Evolutionary conservation across 2,888 invertebrate species (phyloP).

Genomic region (Leptinotarsa tumamoca): DNA sequence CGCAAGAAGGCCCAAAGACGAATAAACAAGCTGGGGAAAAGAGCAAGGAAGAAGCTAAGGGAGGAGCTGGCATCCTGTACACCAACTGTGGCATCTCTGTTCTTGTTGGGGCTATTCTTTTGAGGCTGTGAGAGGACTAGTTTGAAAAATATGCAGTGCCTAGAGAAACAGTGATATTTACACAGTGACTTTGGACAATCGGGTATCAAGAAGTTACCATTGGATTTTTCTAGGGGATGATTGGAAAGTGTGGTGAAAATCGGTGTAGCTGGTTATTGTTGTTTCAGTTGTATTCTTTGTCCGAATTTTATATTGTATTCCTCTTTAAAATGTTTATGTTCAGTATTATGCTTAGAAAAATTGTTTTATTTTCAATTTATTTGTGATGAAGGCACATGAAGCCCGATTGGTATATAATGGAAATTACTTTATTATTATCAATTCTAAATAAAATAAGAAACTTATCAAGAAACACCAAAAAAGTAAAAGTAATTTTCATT

Average conservation of each 20-base stretch:
- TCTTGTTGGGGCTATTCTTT: neutral
- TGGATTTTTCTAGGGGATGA: neutral
- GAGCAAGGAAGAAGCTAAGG: neutral
- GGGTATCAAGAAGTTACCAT: neutral
- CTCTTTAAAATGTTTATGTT: too few relatives aligned
- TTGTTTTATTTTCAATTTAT: too few relatives aligned
- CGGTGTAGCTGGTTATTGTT: neutral
- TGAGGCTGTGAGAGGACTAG: neutral
- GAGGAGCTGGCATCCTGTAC: neutral
- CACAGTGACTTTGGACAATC: neutral
- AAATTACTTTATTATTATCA: too few relatives aligned
- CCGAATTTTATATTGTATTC: too few relatives aligned
- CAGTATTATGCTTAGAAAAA: too few relatives aligned
- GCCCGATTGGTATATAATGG: too few relatives aligned
- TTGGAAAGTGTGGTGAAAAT: conserved; percentile 5
- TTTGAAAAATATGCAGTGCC: neutral
- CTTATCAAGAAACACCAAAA: too few relatives aligned
- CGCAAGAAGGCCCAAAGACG: neutral
- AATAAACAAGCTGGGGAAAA: neutral
- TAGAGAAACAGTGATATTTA: neutral
- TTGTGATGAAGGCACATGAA: too few relatives aligned
- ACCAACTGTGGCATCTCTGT: neutral
- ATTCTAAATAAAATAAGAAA: too few relatives aligned
- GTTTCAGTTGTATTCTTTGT: too few relatives aligned
- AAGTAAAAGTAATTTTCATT: too few relatives aligned